These are phyloP conservation scores for Tachuris rubrigastra DNA, from an alignment of 2,113 vertebrate species.

Conservation along the genomic window DNA sequence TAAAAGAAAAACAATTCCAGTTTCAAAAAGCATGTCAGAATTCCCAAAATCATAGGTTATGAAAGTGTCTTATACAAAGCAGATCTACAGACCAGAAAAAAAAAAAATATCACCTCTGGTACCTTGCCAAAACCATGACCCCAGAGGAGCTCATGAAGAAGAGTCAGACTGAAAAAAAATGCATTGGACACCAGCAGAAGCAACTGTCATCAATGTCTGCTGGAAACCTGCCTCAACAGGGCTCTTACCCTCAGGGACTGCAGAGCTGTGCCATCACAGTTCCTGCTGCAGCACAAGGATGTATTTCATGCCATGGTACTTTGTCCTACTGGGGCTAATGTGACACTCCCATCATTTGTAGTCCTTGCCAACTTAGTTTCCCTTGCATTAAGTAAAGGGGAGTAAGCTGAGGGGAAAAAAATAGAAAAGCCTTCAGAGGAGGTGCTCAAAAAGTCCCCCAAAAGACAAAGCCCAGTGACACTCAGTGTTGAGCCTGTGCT, in stretches of 20 bases:
- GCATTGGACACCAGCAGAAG: too few species aligned
- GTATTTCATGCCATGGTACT: fast-evolving
- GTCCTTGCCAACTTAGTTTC: not conserved
- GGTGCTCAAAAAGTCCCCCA: not conserved
- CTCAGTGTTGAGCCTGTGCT: fast-evolving
- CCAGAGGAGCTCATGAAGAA: not conserved
- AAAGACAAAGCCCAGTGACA: fast-evolving
- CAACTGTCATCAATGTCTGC: not conserved
- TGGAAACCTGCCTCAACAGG: not conserved
- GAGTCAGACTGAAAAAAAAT: not conserved
- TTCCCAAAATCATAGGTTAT: not conserved
- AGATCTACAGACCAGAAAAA: not conserved
- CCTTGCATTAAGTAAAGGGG: not conserved
- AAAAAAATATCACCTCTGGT: not conserved
- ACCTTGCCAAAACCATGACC: not conserved
- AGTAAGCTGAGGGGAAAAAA: not conserved
- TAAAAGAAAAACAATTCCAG: fast-evolving
- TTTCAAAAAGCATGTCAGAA: not conserved
- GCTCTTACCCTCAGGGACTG: not conserved
- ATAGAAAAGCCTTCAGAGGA: not conserved
- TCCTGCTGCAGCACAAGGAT: fast-evolving
- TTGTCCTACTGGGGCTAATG: fast-evolving
- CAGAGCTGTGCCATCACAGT: not conserved
- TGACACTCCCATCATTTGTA: fast-evolving
- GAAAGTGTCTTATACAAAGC: not conserved